Evolutionary conservation across 2,113 vertebrate genomes (phyloP).

Genomic region (Electrona antarctica): DNA sequence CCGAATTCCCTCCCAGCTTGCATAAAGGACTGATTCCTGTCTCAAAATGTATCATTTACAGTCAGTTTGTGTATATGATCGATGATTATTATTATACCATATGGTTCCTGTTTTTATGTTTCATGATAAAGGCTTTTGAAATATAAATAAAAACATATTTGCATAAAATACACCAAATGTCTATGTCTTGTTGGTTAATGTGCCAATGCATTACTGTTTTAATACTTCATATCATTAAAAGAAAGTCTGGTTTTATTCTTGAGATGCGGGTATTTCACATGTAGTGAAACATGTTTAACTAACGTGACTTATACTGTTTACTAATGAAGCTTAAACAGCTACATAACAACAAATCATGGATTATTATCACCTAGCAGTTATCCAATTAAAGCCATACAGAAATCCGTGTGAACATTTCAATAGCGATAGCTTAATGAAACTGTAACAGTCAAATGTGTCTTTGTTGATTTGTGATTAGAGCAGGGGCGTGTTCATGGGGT

Average conservation of each 20-base stretch:
- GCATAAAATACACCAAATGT: slow-evolving; percentile 6
- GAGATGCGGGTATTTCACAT: too few relatives aligned
- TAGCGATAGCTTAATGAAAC: slow-evolving; percentile 63
- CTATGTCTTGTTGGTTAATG: neutral
- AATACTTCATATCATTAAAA: too few relatives aligned
- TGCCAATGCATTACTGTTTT: too few relatives aligned
- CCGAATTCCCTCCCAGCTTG: too few relatives aligned
- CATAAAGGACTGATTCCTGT: too few relatives aligned
- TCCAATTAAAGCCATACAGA: slow-evolving; percentile 52
- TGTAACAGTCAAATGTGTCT: slow-evolving; percentile 58
- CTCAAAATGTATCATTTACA: too few relatives aligned
- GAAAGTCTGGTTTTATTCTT: too few relatives aligned
- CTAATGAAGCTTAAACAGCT: slow-evolving; percentile 57
- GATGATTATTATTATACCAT: too few relatives aligned
- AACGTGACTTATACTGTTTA: slow-evolving; percentile 45
- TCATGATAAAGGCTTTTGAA: neutral
- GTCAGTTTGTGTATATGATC: too few relatives aligned
- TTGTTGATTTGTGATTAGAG: slow-evolving; percentile 75
- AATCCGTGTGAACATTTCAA: slow-evolving; percentile 53
- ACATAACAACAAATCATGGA: slow-evolving; percentile 41
- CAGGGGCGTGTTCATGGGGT: slow-evolving; percentile 67
- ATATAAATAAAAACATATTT: slow-evolving; percentile 29
- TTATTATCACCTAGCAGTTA: slow-evolving; percentile 46
- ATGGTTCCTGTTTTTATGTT: neutral
- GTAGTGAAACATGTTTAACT: too few relatives aligned